phyloP scores from a whole-genome alignment of 1,140 invertebrate species.

The Forficula auricularia region DNA sequence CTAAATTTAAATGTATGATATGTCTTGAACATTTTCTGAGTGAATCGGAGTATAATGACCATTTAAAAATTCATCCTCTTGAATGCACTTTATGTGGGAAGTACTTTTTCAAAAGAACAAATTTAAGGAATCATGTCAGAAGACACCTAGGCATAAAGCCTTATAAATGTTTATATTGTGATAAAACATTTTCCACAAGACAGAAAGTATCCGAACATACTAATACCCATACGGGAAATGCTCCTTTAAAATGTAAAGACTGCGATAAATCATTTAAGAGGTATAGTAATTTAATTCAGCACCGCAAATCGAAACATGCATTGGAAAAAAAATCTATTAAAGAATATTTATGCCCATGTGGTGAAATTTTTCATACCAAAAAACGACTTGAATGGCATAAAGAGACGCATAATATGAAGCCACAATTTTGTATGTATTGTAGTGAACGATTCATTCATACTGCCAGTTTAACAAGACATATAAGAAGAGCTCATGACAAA shows the following conservation, averaged over 20 bases:
- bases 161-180: slow-evolving; percentile 56
- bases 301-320: slow-evolving; percentile 51
- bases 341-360: slow-evolving; percentile 64
- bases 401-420: slow-evolving; percentile 63
- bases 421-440: slow-evolving; percentile 66
- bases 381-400: slow-evolving; percentile 69
- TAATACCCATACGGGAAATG: slow-evolving; percentile 61
- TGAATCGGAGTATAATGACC: slow-evolving; percentile 41
- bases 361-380: slow-evolving; percentile 61
- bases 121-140: slow-evolving; percentile 56
- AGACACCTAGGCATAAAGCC: slow-evolving; percentile 60
- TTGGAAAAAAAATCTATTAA: slow-evolving; percentile 46
- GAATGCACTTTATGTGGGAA: slow-evolving; percentile 63
- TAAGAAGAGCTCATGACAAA: slow-evolving; percentile 59
- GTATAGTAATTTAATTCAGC: slow-evolving; percentile 69
- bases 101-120: slow-evolving; percentile 50
- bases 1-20: no score
- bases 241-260: slow-evolving; percentile 60
- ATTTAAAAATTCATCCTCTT: slow-evolving; percentile 57
- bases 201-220: slow-evolving; percentile 62
- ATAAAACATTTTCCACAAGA: slow-evolving; percentile 61
- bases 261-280: slow-evolving; percentile 69
- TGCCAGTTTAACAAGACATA: slow-evolving; percentile 63
- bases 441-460: slow-evolving; percentile 67
- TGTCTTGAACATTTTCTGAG: slow-evolving; percentile 40